Conservation (phyloP, 1,140 invertebrate species). For the Drosophila erecta region DNA sequence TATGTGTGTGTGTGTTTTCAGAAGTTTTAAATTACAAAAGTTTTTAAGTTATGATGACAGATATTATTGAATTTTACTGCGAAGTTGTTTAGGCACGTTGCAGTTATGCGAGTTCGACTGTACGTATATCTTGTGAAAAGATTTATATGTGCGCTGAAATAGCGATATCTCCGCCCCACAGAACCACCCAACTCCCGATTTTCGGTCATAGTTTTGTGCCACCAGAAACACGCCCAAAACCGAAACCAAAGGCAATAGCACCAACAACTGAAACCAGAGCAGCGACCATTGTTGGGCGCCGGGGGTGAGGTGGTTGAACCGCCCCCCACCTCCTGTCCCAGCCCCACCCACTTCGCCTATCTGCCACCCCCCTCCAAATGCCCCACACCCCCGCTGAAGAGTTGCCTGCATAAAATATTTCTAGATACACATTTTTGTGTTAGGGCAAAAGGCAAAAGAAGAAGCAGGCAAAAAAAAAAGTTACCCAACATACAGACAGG, state of each 20-base stretch:
- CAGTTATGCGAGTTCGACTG: conserved; percentile 27
- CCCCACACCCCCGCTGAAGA: conserved; percentile 24
- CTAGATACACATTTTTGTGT: conserved; percentile 75
- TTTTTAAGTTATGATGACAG: conserved; percentile 11
- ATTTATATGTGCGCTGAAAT: conserved; percentile 30
- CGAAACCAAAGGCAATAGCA: conserved; percentile 18
- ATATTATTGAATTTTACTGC: conserved; percentile 7
- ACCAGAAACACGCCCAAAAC: conserved; percentile 47
- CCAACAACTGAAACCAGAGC: conserved; percentile 24
- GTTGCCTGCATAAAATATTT: conserved; percentile 75
- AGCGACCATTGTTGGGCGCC: conserved; percentile 8
- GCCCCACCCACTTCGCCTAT: conserved; percentile 14
- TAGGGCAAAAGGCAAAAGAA: conserved; percentile 44
- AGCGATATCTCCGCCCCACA: conserved; percentile 34
- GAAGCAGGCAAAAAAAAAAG: conserved; percentile 39
- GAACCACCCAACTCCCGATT: conserved; percentile 8
- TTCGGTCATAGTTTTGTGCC: conserved; percentile 40
- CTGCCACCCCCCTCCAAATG: conserved; percentile 5
- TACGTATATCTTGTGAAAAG: conserved; percentile 14
- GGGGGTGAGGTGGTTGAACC: conserved; percentile 8
- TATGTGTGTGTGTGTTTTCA: neutral
- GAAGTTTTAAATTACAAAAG: neutral
- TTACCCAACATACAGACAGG: conserved; percentile 54
- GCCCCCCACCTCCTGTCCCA: neutral
- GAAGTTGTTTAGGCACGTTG: neutral